These are phyloP conservation scores for Dichetophora obliterata DNA, from an alignment of 2,888 invertebrate species.

Conservation along the genomic window DNA sequence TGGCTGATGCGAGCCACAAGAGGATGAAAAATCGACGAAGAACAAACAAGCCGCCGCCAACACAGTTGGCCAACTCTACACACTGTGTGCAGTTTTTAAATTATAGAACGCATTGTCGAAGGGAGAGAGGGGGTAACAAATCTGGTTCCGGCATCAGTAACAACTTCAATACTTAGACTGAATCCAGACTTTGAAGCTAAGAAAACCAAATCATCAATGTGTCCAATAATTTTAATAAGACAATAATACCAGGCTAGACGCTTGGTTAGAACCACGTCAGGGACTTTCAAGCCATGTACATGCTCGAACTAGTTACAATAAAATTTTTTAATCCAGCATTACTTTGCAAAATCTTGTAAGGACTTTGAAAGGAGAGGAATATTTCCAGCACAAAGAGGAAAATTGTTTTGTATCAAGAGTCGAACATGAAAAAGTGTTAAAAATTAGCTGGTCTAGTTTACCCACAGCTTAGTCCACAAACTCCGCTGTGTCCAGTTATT, in stretches of 20 bases:
- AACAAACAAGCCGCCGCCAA: conserved; percentile 33
- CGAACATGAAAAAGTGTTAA: too few species aligned
- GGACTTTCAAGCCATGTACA: neutral
- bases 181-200: neutral
- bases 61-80: too few species aligned
- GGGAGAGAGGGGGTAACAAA: neutral
- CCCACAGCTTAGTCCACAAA: neutral
- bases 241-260: neutral
- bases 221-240: neutral
- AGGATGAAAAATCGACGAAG: conserved; percentile 2
- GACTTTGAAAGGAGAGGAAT: neutral
- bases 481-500: neutral
- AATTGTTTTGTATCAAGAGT: too few species aligned
- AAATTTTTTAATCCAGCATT: neutral
- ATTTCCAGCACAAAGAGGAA: neutral
- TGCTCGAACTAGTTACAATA: neutral
- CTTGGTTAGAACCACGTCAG: neutral
- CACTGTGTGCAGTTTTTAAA: neutral
- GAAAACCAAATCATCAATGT: conserved; percentile 9
- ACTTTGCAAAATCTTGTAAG: neutral
- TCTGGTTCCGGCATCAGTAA: neutral
- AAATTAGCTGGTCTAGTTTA: too few species aligned
- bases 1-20: neutral
- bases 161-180: neutral
- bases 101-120: neutral